phyloP scores from a whole-genome alignment of 2,888 invertebrate genomes.

The Zaprionus obscuricornis region DNA sequence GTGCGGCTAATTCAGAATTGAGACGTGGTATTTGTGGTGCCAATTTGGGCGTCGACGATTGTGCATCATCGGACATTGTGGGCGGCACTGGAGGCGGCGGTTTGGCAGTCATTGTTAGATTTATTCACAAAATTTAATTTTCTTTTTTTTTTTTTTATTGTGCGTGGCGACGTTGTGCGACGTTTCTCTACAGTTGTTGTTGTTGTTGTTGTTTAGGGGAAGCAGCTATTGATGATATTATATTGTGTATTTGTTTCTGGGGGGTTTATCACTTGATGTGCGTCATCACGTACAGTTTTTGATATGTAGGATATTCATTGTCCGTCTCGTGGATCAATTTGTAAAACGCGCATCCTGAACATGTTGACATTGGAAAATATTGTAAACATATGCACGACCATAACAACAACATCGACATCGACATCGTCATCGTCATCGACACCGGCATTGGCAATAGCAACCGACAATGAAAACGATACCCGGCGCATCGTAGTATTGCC shows the following conservation, averaged over 20 bases:
- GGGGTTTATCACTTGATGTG: slow-evolving; percentile 38
- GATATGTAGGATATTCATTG: slow-evolving; percentile 47
- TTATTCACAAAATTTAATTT: too few species aligned
- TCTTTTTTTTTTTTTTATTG: slow-evolving; percentile 7
- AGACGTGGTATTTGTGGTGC: slow-evolving; percentile 82
- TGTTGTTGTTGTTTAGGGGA: slow-evolving; percentile 9
- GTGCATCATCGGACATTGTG: slow-evolving; percentile 48
- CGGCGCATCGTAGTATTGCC: too few species aligned
- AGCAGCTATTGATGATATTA: slow-evolving; percentile 7
- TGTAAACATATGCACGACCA: slow-evolving; percentile 48
- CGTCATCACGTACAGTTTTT: slow-evolving; percentile 50
- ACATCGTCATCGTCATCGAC: too few species aligned
- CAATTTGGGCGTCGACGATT: slow-evolving; percentile 77
- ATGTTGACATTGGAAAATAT: slow-evolving; percentile 68
- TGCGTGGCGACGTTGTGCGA: slow-evolving; percentile 38
- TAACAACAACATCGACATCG: not conserved
- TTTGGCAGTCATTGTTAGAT: slow-evolving; percentile 67
- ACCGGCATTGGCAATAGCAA: too few species aligned
- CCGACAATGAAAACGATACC: too few species aligned
- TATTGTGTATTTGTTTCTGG: not conserved
- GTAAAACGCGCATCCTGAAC: slow-evolving; percentile 21
- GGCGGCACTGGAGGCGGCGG: slow-evolving; percentile 67
- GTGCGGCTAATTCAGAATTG: slow-evolving; percentile 82
- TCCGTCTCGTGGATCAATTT: slow-evolving; percentile 28
- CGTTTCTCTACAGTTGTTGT: too few species aligned